Percentiles rank a stretch among this genome's conserved stretches.
Conservation (phyloP, 2,888 invertebrate species). For the Carcina quercana region DNA sequence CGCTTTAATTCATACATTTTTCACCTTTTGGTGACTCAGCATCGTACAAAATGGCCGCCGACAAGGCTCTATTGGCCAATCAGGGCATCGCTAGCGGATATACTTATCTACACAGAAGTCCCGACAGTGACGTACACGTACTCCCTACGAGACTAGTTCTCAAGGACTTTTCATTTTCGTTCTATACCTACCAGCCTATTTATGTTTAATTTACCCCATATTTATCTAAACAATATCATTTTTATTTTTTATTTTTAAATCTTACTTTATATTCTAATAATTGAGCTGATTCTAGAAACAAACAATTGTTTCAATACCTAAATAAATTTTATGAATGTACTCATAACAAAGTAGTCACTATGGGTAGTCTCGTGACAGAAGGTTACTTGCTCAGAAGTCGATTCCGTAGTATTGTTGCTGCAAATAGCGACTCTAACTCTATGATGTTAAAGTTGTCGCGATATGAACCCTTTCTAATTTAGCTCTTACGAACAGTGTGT, state of each 20-base stretch:
- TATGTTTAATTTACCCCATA: too few relatives aligned
- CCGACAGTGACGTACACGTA: constrained; percentile 60
- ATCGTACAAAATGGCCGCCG: constrained; percentile 78
- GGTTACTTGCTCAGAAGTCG: constrained; percentile 25
- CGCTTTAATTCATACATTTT: constrained; percentile 74
- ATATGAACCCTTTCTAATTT: constrained; percentile 23
- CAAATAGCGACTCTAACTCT: constrained; percentile 35
- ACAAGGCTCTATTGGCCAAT: constrained; percentile 69
- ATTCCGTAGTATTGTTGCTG: constrained; percentile 8
- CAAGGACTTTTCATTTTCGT: constrained; percentile 69
- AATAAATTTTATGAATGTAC: constrained; percentile 64
- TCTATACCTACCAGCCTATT: constrained; percentile 44
- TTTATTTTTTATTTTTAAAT: too few relatives aligned
- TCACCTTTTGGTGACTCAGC: constrained; percentile 78
- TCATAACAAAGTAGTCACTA: constrained; percentile 65
- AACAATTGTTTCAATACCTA: constrained; percentile 25
- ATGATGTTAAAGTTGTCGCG: constrained; percentile 18
- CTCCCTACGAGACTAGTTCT: constrained; percentile 70
- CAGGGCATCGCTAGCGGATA: constrained; percentile 43
- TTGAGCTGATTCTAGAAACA: constrained; percentile 1
- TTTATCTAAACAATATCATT: too few relatives aligned
- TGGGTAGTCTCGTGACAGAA: constrained; percentile 56
- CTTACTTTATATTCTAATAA: too few relatives aligned
- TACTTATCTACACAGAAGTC: constrained; percentile 61
- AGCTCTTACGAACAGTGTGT: constrained; percentile 34